Evolutionary conservation across 2,888 invertebrate genomes (phyloP), one percentile per base, ranked within the genome.

Genomic region (Elegia similella): DNA sequence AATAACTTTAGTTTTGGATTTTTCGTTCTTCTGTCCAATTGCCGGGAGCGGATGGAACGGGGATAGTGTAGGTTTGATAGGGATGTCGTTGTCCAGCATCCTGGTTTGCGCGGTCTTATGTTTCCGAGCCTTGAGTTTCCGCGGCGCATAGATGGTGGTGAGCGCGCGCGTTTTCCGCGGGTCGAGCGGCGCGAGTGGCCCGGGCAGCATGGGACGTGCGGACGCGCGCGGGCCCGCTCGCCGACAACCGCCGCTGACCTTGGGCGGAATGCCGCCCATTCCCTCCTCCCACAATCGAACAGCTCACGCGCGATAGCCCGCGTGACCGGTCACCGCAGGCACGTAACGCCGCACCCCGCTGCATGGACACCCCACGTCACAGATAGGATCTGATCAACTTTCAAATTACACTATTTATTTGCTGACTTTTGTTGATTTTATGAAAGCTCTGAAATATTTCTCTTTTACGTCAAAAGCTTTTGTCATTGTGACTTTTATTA

Each of bases 11-110:
- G 89, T 82, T 58, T 84, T 84, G 10, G 80, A 68, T 48, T 75
- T 75, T 38, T 81, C 84, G 1, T 78, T 67, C 58, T 81, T 85
- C 68, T 90, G 83, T 30, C 90, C 89, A 59, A 92, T 92, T 7
- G 91, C 92, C 0, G 92, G 92, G 6, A 92, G 78, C 0, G 92
- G 92, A 32, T 84, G 85, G 73, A 92, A 92, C 0, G 91, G 91
- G 0, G 92, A 87, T 0, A 92, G 67, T 12, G 73, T 74, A 0
- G 85, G 75, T 68, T 90, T 89, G 58, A 86, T 67, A 6, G 80
- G 75, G 7, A 85, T 70, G 29, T 88, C 82, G 70, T 83, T 85
- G 50, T 89, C 84, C 47, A 92, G 73, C 92, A 92, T 92, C 59
- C 86, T 88, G 59, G 75, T 69, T 59, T 84, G 82, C 0, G 91